Evolutionary conservation across 2,113 vertebrate species (phyloP).

Genomic region (Sapajus apella): DNA sequence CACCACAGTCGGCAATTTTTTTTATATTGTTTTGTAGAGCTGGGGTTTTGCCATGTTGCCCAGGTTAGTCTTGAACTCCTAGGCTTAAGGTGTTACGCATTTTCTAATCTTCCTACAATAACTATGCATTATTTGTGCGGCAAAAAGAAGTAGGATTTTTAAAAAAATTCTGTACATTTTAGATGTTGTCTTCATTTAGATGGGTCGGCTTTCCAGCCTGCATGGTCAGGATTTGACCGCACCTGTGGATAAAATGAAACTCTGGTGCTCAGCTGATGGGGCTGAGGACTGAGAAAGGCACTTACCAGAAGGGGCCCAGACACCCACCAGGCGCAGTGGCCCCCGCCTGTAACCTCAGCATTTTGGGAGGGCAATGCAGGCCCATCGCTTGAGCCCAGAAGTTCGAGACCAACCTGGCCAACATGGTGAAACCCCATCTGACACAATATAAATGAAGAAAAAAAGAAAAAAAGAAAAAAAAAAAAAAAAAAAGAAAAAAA

Average conservation of each 20-base stretch:
- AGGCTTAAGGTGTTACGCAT: background rate
- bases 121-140: background rate
- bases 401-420: no score
- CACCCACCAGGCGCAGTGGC: no score
- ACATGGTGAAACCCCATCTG: no score
- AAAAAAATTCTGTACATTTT: background rate
- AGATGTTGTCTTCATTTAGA: background rate
- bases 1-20: no score
- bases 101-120: background rate
- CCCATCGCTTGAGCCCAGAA: no score
- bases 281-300: accelerated
- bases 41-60: background rate
- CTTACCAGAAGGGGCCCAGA: background rate
- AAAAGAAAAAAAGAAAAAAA: no score
- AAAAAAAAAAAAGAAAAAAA: no score
- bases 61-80: background rate
- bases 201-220: background rate
- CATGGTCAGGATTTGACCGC: background rate
- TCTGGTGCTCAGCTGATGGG: accelerated
- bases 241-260: background rate
- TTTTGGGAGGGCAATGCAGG: no score
- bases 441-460: no score
- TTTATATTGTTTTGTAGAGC: background rate
- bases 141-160: no score
- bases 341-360: no score